phyloP scores from a whole-genome alignment of 30 jellyfish, hydroid and myxozoan species.

The Cassiopea andromeda region DNA sequence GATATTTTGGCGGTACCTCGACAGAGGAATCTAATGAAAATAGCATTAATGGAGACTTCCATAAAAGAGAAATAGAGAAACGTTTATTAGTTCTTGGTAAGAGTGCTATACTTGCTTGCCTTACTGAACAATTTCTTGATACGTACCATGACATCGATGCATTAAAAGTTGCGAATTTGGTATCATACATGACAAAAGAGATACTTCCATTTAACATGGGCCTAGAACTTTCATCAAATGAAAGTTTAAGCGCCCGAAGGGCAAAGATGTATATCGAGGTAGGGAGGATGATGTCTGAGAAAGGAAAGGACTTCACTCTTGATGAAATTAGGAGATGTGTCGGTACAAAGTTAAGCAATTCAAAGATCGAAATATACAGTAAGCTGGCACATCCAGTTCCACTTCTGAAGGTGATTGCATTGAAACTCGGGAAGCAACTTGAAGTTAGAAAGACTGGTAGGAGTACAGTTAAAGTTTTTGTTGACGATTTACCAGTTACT shows the following conservation, averaged over 20 bases:
- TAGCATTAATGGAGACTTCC: slow-evolving; percentile 8
- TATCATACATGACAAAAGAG: slow-evolving; percentile 38
- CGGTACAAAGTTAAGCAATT: not conserved
- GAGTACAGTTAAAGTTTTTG: slow-evolving; percentile 21
- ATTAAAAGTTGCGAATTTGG: slow-evolving; percentile 17
- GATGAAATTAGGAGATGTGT: not conserved
- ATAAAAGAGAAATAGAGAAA: slow-evolving; percentile 7
- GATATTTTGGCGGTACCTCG: not conserved
- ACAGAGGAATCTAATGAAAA: not conserved
- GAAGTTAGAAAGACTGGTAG: slow-evolving; percentile 45
- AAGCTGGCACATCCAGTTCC: slow-evolving; percentile 65
- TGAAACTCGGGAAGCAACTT: slow-evolving; percentile 4
- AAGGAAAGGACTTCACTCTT: slow-evolving; percentile 39
- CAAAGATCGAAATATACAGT: slow-evolving; percentile 15
- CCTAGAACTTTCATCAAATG: not conserved
- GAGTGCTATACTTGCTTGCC: slow-evolving; percentile 26
- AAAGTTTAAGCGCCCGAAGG: slow-evolving; percentile 6
- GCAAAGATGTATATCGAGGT: slow-evolving; percentile 58
- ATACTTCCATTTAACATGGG: slow-evolving; percentile 36
- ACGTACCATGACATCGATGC: slow-evolving; percentile 34
- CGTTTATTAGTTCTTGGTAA: slow-evolving; percentile 52
- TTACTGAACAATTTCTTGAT: slow-evolving; percentile 46
- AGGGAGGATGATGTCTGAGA: slow-evolving; percentile 24
- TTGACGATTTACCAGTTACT: slow-evolving; percentile 26
- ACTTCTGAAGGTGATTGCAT: slow-evolving; percentile 23